phyloP scores from a whole-genome alignment of 2,113 vertebrate species.

The Nerophis ophidion region DNA sequence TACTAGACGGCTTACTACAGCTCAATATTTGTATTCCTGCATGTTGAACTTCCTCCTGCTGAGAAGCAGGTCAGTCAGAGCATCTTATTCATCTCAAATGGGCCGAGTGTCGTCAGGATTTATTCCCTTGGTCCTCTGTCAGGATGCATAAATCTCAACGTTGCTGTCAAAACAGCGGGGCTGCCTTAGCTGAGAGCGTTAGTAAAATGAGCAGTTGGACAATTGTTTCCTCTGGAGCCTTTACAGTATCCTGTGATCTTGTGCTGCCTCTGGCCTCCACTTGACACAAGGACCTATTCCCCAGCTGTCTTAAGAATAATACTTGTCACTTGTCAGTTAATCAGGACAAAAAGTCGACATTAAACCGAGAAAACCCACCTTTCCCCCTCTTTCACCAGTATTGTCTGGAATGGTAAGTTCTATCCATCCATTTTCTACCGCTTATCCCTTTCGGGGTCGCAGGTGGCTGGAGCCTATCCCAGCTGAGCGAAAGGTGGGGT shows the following conservation, averaged over 20 bases:
- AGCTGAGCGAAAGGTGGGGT: no score
- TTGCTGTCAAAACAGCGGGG: slow-evolving; percentile 66
- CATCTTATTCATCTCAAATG: slow-evolving; percentile 57
- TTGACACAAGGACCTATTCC: slow-evolving; percentile 38
- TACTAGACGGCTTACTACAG: slow-evolving; percentile 18
- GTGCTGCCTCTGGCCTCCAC: slow-evolving; percentile 48
- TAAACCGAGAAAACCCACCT: slow-evolving; percentile 14
- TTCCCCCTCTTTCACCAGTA: slow-evolving; percentile 1
- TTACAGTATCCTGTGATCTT: slow-evolving; percentile 49
- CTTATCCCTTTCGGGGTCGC: no score
- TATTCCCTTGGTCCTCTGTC: slow-evolving; percentile 66
- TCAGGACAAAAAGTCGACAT: slow-evolving; percentile 26
- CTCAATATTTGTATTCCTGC: slow-evolving; percentile 6
- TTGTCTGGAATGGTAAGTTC: slow-evolving; percentile 3
- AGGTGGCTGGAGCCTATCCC: no score
- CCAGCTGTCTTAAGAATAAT: slow-evolving; percentile 45
- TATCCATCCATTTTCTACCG: no score
- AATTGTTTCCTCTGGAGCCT: slow-evolving; percentile 51
- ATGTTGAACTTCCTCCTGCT: slow-evolving; percentile 26
- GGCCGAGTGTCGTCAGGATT: slow-evolving; percentile 61
- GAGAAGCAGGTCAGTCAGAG: slow-evolving; percentile 48
- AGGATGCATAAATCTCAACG: slow-evolving; percentile 59
- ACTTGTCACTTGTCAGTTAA: slow-evolving; percentile 33
- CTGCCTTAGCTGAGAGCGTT: slow-evolving; percentile 64
- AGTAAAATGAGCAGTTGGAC: slow-evolving; percentile 69